Base-by-base conservation (phyloP, 2,113 vertebrate species). In the Polyodon spathula region DNA sequence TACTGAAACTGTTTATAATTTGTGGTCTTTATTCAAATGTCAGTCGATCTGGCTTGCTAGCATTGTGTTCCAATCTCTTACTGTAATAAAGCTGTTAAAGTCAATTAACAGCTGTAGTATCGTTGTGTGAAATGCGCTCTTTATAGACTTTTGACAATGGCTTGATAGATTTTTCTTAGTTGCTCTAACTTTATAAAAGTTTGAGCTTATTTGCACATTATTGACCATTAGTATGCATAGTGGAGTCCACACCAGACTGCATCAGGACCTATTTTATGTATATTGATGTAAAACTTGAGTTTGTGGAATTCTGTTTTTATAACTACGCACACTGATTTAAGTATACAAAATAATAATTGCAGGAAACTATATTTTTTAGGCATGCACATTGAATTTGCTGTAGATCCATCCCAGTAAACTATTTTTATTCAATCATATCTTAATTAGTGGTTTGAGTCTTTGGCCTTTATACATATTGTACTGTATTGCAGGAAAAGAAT, bases 1-100 rank as follows among this genome's bases (percentile, higher is more conserved):
- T 87, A 83, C 83, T 87, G 82, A 91, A 90, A 88, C 80, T 84
- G 88, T 89, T 86, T 86, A 84, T 91, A 89, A 91, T 93, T 89
- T 93, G 89, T 86, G 86, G 86, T 83, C 81, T 86, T 76, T 81
- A 86, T 90, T 88, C 82, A 86, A 82, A 86, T 76, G 78, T 84
- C 72, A 73, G 78, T 82, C 76, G 74, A 77, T 66, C 65, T 77
- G 85, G 78, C 81, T 80, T 77, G 66, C 70, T 75, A 60, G 62
- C 7, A 76, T 74, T 62, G 64, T 76, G 73, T 75, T 73, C 73
- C 68, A 68, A 57, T 73, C 59, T 77, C 74, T 69, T 68, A 62
- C 78, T 81, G 68, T 75, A 74, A 73, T 71, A 83, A 76, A 81
- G 76, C 71, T 76, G 68, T 73, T 76, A 61, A 60, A 65, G 74